Evolutionary conservation across 2,113 vertebrate genomes (phyloP), one percentile per base, ranked within the genome.

Genomic region (Heliornis fulica): DNA sequence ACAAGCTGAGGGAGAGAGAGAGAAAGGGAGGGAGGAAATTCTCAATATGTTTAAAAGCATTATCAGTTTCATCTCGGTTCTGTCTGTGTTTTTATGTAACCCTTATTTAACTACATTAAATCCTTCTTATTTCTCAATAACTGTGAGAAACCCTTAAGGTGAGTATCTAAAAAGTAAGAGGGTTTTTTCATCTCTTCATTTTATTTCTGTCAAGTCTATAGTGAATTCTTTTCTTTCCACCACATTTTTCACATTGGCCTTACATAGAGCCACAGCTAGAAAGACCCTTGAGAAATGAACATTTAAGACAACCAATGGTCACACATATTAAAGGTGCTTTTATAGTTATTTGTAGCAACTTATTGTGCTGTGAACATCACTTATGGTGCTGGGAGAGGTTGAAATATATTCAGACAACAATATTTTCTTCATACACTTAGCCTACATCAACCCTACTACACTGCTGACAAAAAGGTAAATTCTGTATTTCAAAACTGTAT

Each of bases 401-500:
- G 26, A 32, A 70, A 29, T 10, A 75, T 22, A 34, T 74, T 63
- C 32, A 64, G 18, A 6, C 1, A 3, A 32, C 32, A 53, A 7
- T 43, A 46, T 89, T 87, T 90, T 84, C 13, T 79, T 77, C 38
- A 19, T 20, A 38, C 10, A 20, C 10, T 43, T 6, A 89, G 26
- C 36, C 23, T 83, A 5, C 14, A 77, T 46, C 28, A 77, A 68
- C 4, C 54, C 13, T 50, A 40, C 72, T 43, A 69, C 7, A 10
- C 4, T 66, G 25, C 26, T 87, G 28, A 14, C 21, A 57, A 69
- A 70, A 9, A 5, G 54, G 2, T 5, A 80, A 65, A 77, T 74
- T 23, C 10, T 0, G 0, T 41, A 19, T 89, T 70, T 91, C 41
- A 50, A 29, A 63, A 28, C 9, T 61, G 4, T 36, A 3, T 36